A percentile compares a stretch with the other conserved stretches of the same genome.
These are phyloP conservation scores for Temnothorax longispinosus DNA, from an alignment of 1,140 invertebrate genomes.

Conservation along the genomic window DNA sequence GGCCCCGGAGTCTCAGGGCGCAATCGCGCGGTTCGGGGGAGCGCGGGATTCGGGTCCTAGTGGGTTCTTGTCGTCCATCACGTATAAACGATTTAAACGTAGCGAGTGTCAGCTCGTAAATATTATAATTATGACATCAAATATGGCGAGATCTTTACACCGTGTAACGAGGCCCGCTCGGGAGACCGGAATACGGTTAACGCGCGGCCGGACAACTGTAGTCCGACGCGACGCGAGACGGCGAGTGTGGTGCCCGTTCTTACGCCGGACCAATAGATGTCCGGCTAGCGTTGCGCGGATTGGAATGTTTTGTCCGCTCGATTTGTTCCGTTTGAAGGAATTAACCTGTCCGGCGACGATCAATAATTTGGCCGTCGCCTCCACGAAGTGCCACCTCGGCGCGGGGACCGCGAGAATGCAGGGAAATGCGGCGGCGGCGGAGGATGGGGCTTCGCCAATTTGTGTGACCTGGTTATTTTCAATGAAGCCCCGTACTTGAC, in stretches of 20 bases:
- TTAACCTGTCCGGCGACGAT: conserved; percentile 68
- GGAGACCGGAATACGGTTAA: conserved; percentile 62
- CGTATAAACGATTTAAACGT: conserved; percentile 77
- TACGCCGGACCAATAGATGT: conserved; percentile 28
- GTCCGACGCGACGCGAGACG: neutral
- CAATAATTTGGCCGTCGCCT: conserved; percentile 73
- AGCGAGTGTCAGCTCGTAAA: conserved; percentile 75
- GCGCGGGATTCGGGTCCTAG: conserved; percentile 2
- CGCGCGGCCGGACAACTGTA: conserved; percentile 20
- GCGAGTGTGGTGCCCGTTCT: neutral
- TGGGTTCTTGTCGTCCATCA: conserved; percentile 70
- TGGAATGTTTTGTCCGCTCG: conserved; percentile 72
- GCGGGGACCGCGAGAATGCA: conserved; percentile 33
- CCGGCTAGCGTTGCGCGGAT: neutral
- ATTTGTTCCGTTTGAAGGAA: conserved; percentile 71
- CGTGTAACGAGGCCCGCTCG: conserved; percentile 70
- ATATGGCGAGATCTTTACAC: conserved; percentile 74
- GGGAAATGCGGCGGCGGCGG: neutral
- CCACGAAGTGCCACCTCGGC: conserved; percentile 26
- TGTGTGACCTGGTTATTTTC: conserved; percentile 79
- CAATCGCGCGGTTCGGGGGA: neutral
- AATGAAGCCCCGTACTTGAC: conserved; percentile 74
- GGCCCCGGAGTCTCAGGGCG: neutral
- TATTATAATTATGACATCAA: conserved; percentile 79
- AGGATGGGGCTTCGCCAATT: conserved; percentile 69